A percentile compares a stretch with the other conserved stretches of the same genome.
Evolutionary conservation across 2,797 vertebrate genomes (phyloP).

Genomic region (Phrynocephalus guinanensis): DNA sequence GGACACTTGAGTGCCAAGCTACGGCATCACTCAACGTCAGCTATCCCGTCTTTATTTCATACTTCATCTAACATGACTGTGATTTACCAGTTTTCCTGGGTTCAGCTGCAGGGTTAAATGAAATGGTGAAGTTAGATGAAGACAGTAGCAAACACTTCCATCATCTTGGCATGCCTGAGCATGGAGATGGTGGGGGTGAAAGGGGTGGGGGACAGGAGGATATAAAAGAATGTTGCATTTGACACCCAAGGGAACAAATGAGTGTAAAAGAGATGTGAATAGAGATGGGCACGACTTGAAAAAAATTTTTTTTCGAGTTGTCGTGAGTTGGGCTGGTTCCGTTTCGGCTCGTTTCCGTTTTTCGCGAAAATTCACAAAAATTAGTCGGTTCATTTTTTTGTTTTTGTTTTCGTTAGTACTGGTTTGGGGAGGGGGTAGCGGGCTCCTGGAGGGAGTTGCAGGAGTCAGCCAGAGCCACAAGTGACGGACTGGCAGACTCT

Average conservation of each 20-base stretch:
- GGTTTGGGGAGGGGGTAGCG: too few relatives aligned
- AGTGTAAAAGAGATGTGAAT: background rate
- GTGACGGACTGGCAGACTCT: too few relatives aligned
- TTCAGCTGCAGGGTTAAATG: conserved; percentile 43
- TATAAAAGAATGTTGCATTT: conserved; percentile 14
- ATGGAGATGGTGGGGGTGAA: conserved; percentile 2
- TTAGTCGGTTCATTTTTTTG: too few relatives aligned
- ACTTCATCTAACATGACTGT: conserved; percentile 47
- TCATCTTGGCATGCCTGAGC: conserved; percentile 37
- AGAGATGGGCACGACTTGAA: too few relatives aligned
- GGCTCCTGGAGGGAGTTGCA: too few relatives aligned
- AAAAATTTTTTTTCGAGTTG: too few relatives aligned
- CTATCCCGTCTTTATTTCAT: conserved; percentile 44
- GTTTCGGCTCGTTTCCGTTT: too few relatives aligned
- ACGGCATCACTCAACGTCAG: conserved; percentile 50
- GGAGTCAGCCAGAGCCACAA: too few relatives aligned
- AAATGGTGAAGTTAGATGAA: conserved; percentile 33
- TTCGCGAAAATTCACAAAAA: too few relatives aligned
- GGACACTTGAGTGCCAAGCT: conserved; percentile 20
- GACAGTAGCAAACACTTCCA: conserved; percentile 7
- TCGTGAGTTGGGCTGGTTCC: too few relatives aligned
- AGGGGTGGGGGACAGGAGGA: background rate
- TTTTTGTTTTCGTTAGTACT: too few relatives aligned
- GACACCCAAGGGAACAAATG: background rate
- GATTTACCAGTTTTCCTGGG: conserved; percentile 40